Evolutionary conservation across 2,113 vertebrate genomes (phyloP).

Genomic region (Xiphophorus maculatus): DNA sequence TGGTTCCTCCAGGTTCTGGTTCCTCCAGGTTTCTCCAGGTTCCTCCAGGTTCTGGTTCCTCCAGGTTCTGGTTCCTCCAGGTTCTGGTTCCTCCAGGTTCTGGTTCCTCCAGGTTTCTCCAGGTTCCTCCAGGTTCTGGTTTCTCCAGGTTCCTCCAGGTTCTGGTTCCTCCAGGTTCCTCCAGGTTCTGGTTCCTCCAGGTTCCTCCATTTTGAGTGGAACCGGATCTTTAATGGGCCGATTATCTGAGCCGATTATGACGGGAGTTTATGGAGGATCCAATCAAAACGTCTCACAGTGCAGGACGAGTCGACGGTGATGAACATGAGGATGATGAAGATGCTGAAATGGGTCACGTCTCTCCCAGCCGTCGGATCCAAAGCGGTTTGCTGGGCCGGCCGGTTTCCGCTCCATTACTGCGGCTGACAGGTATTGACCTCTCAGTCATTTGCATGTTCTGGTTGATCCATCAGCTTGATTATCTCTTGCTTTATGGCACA

Average conservation of each 20-base stretch:
- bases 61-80: no score
- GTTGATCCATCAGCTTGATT: constrained; percentile 35
- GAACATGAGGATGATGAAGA: constrained; percentile 30
- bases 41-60: no score
- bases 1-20: no score
- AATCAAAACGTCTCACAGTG: not conserved
- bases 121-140: no score
- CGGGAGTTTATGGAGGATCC: constrained; percentile 22
- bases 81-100: no score
- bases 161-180: no score
- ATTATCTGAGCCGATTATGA: constrained; percentile 56
- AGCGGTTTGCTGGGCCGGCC: constrained; percentile 26
- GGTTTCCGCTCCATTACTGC: constrained; percentile 47
- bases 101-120: no score
- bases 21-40: no score
- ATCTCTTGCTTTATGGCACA: constrained; percentile 23
- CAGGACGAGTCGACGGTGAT: not conserved
- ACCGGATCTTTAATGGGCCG: constrained; percentile 35
- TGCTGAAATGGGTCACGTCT: constrained; percentile 52
- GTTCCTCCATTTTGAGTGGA: constrained; percentile 39
- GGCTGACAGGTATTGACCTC: constrained; percentile 17
- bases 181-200: no score
- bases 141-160: no score
- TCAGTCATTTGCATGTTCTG: constrained; percentile 55
- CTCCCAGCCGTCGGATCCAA: constrained; percentile 22